Evolutionary conservation across 2,888 invertebrate species (phyloP).

Genomic region (Drosophila mayaguana): DNA sequence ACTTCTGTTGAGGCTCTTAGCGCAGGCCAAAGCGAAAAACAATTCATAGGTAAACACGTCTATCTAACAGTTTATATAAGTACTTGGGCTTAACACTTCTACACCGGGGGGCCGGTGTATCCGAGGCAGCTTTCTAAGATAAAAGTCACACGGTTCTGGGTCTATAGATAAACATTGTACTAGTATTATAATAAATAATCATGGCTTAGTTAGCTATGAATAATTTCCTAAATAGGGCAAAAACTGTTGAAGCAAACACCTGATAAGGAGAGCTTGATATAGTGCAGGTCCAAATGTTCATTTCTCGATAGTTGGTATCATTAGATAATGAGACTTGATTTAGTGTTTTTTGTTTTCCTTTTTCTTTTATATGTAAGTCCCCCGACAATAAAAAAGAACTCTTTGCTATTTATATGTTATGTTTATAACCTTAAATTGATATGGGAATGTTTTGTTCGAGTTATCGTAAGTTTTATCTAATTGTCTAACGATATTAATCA

Average conservation of each 20-base stretch:
- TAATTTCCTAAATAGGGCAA: neutral
- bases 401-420: neutral
- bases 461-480: constrained; percentile 1
- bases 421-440: constrained; percentile 1
- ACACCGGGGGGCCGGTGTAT: neutral
- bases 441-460: neutral
- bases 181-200: neutral
- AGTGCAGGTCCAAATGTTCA: constrained; percentile 9
- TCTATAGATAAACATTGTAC: neutral
- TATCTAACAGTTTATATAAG: neutral
- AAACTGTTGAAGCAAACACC: too few relatives aligned
- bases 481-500: constrained; percentile 5
- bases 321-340: constrained; percentile 10
- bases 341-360: neutral
- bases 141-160: neutral
- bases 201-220: neutral
- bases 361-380: neutral
- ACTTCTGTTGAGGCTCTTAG: neutral
- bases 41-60: neutral
- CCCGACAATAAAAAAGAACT: neutral
- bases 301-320: neutral
- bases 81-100: neutral
- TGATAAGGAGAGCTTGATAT: neutral
- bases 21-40: neutral
- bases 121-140: neutral